Evolutionary conservation across 2,113 vertebrate genomes (phyloP).

Genomic region (Aix galericulata): DNA sequence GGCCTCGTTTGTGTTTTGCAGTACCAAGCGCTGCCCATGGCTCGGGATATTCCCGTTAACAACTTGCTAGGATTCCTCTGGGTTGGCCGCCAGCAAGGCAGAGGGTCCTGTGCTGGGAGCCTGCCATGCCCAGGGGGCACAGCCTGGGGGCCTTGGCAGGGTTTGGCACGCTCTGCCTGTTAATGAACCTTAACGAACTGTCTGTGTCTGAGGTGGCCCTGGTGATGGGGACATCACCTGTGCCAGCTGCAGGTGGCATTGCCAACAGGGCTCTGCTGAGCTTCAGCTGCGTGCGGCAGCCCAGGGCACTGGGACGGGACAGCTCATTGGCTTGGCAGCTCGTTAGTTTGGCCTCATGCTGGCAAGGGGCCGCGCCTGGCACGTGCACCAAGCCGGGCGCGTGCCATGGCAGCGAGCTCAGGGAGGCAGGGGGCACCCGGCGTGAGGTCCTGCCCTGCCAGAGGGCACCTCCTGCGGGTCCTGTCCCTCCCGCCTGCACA

Average conservation of each 20-base stretch:
- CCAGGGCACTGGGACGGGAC: neutral
- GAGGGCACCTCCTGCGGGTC: neutral
- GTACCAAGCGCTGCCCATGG: accelerated
- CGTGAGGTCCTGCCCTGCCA: neutral
- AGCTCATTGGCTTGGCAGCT: neutral
- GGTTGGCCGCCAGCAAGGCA: accelerated
- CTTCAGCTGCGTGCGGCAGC: neutral
- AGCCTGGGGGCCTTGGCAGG: neutral
- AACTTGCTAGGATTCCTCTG: neutral
- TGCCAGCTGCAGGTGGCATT: accelerated
- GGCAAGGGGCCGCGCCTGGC: neutral
- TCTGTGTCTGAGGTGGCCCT: neutral
- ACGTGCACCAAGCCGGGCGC: accelerated
- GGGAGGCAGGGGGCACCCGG: neutral
- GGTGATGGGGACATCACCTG: no score
- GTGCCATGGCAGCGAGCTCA: neutral
- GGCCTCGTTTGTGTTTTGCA: neutral
- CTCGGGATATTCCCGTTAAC: neutral
- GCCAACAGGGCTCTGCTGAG: neutral
- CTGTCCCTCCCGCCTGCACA: neutral
- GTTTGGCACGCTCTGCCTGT: neutral
- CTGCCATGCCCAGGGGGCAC: neutral
- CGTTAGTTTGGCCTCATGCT: neutral
- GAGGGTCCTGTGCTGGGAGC: neutral
- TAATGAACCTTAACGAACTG: neutral